These are phyloP conservation scores for Stichopus horrens DNA, from an alignment of 53 echinoderm and acorn worm species.

Conservation along the genomic window DNA sequence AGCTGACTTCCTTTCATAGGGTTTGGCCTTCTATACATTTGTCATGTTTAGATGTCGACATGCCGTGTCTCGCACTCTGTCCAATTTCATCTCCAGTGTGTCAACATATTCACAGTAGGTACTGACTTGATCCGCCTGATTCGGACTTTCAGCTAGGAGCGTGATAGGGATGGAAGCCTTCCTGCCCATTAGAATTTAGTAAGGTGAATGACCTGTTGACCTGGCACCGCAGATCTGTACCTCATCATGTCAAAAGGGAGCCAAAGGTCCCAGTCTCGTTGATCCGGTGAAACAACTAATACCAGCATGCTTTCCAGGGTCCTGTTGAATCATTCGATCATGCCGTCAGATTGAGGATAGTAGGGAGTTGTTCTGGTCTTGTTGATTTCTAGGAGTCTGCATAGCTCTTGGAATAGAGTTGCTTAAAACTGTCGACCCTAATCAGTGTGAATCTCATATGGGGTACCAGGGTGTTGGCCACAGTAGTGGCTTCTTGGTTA, in stretches of 20 bases:
- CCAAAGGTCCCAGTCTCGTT: slow-evolving; percentile 28
- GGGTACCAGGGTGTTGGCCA: slow-evolving; percentile 24
- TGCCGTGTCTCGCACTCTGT: too few relatives aligned
- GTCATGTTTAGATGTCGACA: background rate
- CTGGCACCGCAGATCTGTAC: slow-evolving; percentile 1
- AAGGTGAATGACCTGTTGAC: slow-evolving; percentile 4
- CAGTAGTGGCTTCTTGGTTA: slow-evolving; percentile 24
- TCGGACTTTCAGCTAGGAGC: background rate
- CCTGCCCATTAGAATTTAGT: background rate
- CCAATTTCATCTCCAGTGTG: too few relatives aligned
- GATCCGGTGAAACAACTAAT: background rate
- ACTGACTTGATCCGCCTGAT: background rate
- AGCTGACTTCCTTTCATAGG: too few relatives aligned
- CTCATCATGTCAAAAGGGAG: slow-evolving; percentile 13
- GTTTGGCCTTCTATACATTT: too few relatives aligned
- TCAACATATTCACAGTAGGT: too few relatives aligned
- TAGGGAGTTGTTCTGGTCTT: slow-evolving; percentile 9
- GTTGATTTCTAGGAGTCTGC: background rate
- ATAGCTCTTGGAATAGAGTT: background rate
- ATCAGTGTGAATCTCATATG: slow-evolving; percentile 12
- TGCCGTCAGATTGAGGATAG: slow-evolving; percentile 21
- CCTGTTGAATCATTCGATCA: slow-evolving; percentile 25
- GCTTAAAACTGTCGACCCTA: slow-evolving; percentile 24
- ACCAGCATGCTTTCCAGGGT: slow-evolving; percentile 24
- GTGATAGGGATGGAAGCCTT: background rate